phyloP scores from a whole-genome alignment of 2,888 invertebrate species.

The Eupeodes latifasciatus region DNA sequence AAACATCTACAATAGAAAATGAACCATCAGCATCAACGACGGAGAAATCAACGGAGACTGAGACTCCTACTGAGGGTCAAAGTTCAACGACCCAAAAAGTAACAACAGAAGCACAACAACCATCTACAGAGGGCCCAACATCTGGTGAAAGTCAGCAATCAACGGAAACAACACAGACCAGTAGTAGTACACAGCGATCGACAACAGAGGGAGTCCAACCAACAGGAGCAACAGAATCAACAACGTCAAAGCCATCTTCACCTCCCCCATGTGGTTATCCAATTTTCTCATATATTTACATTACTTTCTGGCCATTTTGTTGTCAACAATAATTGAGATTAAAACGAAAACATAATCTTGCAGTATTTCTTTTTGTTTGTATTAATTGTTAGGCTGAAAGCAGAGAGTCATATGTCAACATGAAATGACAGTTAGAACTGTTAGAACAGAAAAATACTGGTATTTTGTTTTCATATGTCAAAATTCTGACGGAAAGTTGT shows the following conservation, averaged over 20 bases:
- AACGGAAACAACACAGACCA: not conserved
- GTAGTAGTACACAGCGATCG: not conserved
- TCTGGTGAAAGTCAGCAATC: not conserved
- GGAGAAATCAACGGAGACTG: not conserved
- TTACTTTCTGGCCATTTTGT: constrained; percentile 58
- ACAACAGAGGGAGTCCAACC: not conserved
- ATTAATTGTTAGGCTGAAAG: too few species aligned
- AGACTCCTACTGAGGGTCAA: not conserved
- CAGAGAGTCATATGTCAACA: too few species aligned
- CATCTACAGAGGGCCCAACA: not conserved
- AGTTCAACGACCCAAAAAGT: not conserved
- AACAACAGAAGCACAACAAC: not conserved
- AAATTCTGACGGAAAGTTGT: too few species aligned
- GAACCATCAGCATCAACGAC: not conserved
- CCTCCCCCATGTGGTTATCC: constrained; percentile 33
- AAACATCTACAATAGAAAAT: too few species aligned
- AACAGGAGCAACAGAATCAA: constrained; percentile 21
- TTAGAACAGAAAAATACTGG: too few species aligned
- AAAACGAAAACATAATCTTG: not conserved
- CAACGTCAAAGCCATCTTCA: not conserved
- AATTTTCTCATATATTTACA: constrained; percentile 6
- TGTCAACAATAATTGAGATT: constrained; percentile 13
- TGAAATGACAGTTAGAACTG: too few species aligned
- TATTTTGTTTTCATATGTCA: too few species aligned
- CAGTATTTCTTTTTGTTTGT: not conserved